phyloP scores from a whole-genome alignment of 2,113 vertebrate genomes.

The Vulpes ferrilata region DNA sequence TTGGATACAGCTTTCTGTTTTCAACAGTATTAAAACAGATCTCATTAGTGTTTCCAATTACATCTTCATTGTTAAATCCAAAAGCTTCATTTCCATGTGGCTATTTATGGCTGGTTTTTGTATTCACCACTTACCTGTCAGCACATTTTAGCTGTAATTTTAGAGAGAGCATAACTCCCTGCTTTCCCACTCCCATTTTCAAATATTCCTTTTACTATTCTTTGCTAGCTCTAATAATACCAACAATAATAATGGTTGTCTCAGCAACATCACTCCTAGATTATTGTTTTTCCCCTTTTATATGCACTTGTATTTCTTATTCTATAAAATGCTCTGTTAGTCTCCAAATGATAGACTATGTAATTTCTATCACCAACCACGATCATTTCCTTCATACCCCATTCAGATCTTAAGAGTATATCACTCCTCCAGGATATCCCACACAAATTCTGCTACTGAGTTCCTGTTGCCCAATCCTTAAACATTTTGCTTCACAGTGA shows the following conservation, averaged over 20 bases:
- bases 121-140: neutral
- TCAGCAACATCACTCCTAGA: neutral
- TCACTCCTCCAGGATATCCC: neutral
- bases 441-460: neutral
- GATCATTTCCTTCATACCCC: neutral
- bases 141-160: constrained; percentile 9
- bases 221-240: neutral
- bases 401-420: neutral
- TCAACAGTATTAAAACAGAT: neutral
- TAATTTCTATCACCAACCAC: neutral
- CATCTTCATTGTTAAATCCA: neutral
- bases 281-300: neutral
- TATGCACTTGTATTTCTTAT: neutral
- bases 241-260: neutral
- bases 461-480: neutral
- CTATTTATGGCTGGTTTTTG: neutral
- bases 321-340: constrained; percentile 19
- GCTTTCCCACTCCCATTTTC: neutral
- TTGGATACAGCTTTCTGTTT: neutral
- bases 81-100: neutral
- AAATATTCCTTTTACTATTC: constrained; percentile 13
- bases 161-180: neutral
- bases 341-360: neutral
- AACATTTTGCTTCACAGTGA: neutral
- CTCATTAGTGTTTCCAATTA: neutral